Evolutionary conservation across 2,113 vertebrate species (phyloP).

Genomic region (Labrus mixtus): DNA sequence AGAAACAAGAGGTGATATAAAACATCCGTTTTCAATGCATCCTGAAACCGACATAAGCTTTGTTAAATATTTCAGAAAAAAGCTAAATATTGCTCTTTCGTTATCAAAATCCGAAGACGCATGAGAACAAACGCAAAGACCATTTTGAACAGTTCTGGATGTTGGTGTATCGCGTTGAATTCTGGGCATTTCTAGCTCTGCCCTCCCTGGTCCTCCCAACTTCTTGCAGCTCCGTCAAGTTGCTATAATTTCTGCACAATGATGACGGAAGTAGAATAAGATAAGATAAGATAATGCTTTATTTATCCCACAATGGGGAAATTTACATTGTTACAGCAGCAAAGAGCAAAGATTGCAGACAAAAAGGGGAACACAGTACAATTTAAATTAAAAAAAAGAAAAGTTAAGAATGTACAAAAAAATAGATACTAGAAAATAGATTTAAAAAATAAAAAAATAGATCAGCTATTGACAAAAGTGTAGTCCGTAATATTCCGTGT

Average conservation of each 20-base stretch:
- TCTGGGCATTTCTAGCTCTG: constrained; percentile 80
- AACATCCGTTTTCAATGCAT: neutral
- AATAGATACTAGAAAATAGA: no score
- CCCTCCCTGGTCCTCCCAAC: constrained; percentile 75
- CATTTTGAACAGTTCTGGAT: constrained; percentile 53
- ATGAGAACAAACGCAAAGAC: constrained; percentile 18
- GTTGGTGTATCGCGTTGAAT: constrained; percentile 75
- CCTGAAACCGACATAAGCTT: neutral
- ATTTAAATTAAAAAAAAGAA: no score
- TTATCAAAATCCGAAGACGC: neutral
- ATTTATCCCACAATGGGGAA: no score
- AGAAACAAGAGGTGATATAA: neutral
- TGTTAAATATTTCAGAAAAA: neutral
- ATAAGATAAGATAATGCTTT: no score
- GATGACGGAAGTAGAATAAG: neutral
- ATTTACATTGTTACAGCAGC: no score
- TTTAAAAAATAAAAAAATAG: no score
- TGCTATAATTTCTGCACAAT: accelerated
- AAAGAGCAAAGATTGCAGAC: no score
- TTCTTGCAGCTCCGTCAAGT: constrained; percentile 46
- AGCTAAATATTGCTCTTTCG: neutral
- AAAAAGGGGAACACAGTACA: no score
- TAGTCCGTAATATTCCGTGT: no score
- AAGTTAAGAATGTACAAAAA: no score
- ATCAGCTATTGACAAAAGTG: no score